Conservation (phyloP, 1,140 invertebrate genomes). For the Colletes latitarsis region DNA sequence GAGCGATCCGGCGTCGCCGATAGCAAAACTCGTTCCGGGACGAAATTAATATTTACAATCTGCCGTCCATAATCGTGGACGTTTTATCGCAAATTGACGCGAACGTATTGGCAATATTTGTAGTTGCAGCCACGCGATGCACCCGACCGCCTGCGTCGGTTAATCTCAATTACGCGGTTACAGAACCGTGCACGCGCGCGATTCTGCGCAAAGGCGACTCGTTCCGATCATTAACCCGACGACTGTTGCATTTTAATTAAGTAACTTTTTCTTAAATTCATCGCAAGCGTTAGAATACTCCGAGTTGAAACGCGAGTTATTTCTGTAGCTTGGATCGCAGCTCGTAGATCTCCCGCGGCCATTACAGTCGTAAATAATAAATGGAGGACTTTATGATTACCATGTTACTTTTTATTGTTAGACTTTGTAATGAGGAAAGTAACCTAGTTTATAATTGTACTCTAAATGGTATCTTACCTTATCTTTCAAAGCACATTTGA, state of each 20-base stretch:
- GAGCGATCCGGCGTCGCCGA: neutral
- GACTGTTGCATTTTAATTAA: neutral
- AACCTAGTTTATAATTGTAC: too few relatives aligned
- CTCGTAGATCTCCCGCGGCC: too few relatives aligned
- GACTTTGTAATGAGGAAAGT: too few relatives aligned
- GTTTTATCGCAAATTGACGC: constrained; percentile 39
- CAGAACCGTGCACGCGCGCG: neutral
- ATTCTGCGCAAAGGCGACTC: neutral
- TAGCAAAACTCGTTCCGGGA: constrained; percentile 1
- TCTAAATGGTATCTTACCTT: too few relatives aligned
- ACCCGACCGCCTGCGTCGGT: constrained; percentile 15
- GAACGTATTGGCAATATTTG: constrained; percentile 33
- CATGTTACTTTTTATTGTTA: too few relatives aligned
- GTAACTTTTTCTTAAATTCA: neutral
- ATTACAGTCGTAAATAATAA: too few relatives aligned
- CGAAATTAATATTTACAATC: constrained; percentile 47
- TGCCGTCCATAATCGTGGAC: constrained; percentile 15
- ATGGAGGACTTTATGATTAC: too few relatives aligned
- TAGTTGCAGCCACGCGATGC: constrained; percentile 10
- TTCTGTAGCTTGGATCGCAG: too few relatives aligned
- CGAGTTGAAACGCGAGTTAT: too few relatives aligned
- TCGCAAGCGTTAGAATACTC: too few relatives aligned
- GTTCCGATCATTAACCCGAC: neutral
- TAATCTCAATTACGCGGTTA: constrained; percentile 49
- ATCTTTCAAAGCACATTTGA: too few relatives aligned